phyloP scores from a whole-genome alignment of 2,113 vertebrate species.

The Eulemur macaco region DNA sequence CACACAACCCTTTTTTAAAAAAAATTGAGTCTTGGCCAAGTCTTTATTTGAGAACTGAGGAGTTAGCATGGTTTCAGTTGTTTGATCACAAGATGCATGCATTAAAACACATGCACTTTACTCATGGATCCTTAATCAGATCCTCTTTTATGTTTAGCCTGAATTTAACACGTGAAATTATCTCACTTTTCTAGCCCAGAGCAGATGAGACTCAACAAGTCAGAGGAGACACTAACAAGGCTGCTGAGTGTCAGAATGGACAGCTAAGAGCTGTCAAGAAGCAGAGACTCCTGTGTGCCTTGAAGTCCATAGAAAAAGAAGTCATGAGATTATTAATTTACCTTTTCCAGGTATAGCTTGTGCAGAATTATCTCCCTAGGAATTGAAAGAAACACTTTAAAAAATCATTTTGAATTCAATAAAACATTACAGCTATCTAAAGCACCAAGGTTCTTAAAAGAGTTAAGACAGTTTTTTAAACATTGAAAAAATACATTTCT shows the following conservation, averaged over 20 bases:
- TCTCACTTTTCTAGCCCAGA: background rate
- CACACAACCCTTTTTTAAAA: background rate
- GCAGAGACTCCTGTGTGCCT: background rate
- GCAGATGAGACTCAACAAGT: background rate
- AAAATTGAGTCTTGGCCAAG: background rate
- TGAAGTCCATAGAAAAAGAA: background rate
- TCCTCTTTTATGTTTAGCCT: background rate
- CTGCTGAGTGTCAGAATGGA: background rate
- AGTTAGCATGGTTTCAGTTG: background rate
- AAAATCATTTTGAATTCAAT: background rate
- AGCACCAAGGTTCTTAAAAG: background rate
- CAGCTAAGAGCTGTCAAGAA: background rate
- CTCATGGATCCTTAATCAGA: background rate
- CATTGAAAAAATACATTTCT: background rate
- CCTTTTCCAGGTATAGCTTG: conserved; percentile 59
- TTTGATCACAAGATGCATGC: background rate
- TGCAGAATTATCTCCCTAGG: background rate
- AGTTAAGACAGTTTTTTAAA: background rate
- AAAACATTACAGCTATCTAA: background rate
- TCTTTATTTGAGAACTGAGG: background rate
- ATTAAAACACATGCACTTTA: background rate
- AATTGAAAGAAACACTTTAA: conserved; percentile 21
- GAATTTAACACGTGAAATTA: background rate
- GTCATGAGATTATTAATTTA: background rate
- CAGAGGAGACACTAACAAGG: background rate